A percentile compares a stretch with the other conserved stretches of the same genome.
phyloP scores from a whole-genome alignment of 2,888 invertebrate genomes.

The Osmoderma eremita region DNA sequence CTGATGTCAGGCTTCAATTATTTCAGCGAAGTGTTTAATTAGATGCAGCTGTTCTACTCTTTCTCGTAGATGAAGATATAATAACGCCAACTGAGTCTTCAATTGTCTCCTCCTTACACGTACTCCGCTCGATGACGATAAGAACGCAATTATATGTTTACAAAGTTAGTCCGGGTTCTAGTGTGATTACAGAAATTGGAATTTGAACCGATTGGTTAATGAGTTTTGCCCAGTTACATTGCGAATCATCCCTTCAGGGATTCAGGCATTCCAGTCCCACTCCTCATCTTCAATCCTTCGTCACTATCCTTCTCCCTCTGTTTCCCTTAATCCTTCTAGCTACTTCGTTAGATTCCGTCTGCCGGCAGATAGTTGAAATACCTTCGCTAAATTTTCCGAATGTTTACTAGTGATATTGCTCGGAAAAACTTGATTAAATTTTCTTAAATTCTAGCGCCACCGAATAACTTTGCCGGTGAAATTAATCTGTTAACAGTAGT shows the following conservation, averaged over 20 bases:
- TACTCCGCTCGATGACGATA: slow-evolving; percentile 18
- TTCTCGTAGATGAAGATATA: slow-evolving; percentile 23
- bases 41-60: background rate
- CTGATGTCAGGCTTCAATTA: too few relatives aligned
- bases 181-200: slow-evolving; percentile 41
- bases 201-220: slow-evolving; percentile 42
- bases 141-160: slow-evolving; percentile 43
- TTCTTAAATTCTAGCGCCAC: slow-evolving; percentile 9
- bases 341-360: slow-evolving; percentile 25
- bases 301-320: slow-evolving; percentile 4
- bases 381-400: slow-evolving; percentile 32
- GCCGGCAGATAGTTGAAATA: slow-evolving; percentile 29
- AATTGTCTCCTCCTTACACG: slow-evolving; percentile 5
- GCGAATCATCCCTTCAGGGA: slow-evolving; percentile 31
- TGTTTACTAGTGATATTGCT: slow-evolving; percentile 36
- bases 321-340: background rate
- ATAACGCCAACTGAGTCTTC: background rate
- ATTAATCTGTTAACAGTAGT: slow-evolving; percentile 4
- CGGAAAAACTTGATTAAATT: slow-evolving; percentile 42
- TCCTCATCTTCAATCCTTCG: slow-evolving; percentile 1
- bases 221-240: slow-evolving; percentile 41
- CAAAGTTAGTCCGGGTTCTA: slow-evolving; percentile 37
- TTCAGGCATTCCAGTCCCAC: slow-evolving; percentile 15
- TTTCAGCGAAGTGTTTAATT: background rate
- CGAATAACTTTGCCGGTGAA: background rate